These are phyloP conservation scores for Centrocercus urophasianus DNA, from an alignment of 2,113 vertebrate species.

Conservation along the genomic window DNA sequence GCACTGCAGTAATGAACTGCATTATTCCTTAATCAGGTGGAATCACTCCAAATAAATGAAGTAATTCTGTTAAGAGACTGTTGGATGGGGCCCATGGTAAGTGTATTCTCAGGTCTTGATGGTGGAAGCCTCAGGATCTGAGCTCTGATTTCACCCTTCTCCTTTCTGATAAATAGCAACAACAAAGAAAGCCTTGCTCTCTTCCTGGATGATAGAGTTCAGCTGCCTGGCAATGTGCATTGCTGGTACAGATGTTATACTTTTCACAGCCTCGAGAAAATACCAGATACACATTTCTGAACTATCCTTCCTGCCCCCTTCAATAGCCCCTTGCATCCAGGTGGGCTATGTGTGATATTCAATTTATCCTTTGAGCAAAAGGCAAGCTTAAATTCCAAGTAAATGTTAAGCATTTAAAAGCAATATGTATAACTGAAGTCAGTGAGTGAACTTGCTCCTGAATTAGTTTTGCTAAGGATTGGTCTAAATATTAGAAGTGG, in stretches of 20 bases:
- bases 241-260: not conserved
- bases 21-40: not conserved
- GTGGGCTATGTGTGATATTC: not conserved
- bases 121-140: not conserved
- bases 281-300: not conserved
- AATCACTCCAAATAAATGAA: not conserved
- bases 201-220: not conserved
- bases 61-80: not conserved
- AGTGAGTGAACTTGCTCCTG: not conserved
- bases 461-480: not conserved
- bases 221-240: not conserved
- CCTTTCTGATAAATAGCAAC: not conserved
- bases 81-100: not conserved
- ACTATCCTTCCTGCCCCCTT: not conserved
- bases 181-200: not conserved
- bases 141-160: not conserved
- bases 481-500: not conserved
- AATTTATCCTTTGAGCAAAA: constrained; percentile 3
- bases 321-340: not conserved
- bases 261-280: not conserved
- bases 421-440: not conserved
- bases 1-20: not conserved
- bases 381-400: constrained; percentile 11
- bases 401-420: constrained; percentile 27
- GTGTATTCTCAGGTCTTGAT: not conserved